Percentiles rank a stretch among this genome's conserved stretches.
phyloP scores from a whole-genome alignment of 1,140 invertebrate genomes.

The Catajapyx aquilonaris region DNA sequence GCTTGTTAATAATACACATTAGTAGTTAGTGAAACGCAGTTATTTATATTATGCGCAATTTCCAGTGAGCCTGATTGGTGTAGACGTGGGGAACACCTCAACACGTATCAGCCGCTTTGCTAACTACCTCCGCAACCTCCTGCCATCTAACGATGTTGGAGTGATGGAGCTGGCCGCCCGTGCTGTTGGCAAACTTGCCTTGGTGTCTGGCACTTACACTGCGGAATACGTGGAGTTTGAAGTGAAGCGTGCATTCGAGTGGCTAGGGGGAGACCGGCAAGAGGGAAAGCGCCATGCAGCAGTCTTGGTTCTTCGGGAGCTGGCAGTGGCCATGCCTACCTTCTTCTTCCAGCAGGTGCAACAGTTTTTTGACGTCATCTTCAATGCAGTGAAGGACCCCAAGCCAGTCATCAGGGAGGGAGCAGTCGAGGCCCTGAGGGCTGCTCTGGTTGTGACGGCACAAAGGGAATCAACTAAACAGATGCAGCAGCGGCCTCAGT shows the following conservation, averaged over 20 bases:
- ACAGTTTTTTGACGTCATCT: conserved; percentile 88
- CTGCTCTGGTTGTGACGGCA: conserved; percentile 79
- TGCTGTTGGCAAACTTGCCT: conserved; percentile 73
- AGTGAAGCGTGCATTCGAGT: conserved; percentile 84
- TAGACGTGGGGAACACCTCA: conserved; percentile 78
- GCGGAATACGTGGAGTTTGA: conserved; percentile 93
- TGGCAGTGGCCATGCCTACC: conserved; percentile 87
- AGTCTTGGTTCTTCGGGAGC: conserved; percentile 74
- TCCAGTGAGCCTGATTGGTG: conserved; percentile 79
- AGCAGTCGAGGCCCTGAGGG: conserved; percentile 76
- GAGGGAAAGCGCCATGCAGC: conserved; percentile 79
- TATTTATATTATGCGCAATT: too few relatives aligned
- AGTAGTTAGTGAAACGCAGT: too few relatives aligned
- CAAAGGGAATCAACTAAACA: conserved; percentile 83
- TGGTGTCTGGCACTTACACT: conserved; percentile 78
- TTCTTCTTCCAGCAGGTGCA: conserved; percentile 97
- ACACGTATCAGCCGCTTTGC: conserved; percentile 77
- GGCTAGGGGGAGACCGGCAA: conserved; percentile 67
- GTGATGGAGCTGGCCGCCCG: conserved; percentile 93
- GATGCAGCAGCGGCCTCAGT: conserved; percentile 65
- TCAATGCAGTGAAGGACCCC: conserved; percentile 75
- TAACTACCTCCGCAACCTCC: conserved; percentile 72
- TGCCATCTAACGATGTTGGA: conserved; percentile 71
- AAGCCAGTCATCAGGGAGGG: conserved; percentile 81
- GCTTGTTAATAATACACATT: too few relatives aligned